Evolutionary conservation across 2,888 invertebrate species (phyloP).

Genomic region (Parnassius smintheus): DNA sequence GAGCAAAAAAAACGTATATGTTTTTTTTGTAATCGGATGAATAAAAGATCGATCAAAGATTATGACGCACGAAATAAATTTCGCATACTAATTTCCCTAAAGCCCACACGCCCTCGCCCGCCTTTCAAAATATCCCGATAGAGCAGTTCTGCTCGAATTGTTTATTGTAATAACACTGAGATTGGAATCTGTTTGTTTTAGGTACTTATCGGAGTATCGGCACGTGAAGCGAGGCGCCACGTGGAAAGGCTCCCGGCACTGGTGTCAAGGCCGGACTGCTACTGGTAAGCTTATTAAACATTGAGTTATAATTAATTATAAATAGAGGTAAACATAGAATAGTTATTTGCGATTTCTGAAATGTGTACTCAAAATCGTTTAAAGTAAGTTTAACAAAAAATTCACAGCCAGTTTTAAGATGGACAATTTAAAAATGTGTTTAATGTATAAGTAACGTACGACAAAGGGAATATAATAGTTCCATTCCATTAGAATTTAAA

Average conservation of each 20-base stretch:
- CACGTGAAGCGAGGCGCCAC: constrained; percentile 98
- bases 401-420: too few relatives aligned
- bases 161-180: constrained; percentile 8
- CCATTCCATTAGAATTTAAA: too few relatives aligned
- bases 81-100: background rate
- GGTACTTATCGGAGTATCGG: constrained; percentile 97
- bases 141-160: constrained; percentile 4
- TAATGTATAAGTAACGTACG: too few relatives aligned
- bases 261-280: constrained; percentile 88
- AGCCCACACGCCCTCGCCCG: background rate
- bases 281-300: constrained; percentile 63
- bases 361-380: too few relatives aligned
- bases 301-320: too few relatives aligned
- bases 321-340: too few relatives aligned
- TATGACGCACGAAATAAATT: constrained; percentile 11
- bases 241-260: constrained; percentile 92
- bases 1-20: too few relatives aligned
- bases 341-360: too few relatives aligned
- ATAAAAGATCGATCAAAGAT: background rate
- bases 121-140: background rate
- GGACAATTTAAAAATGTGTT: too few relatives aligned
- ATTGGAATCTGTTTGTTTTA: constrained; percentile 34
- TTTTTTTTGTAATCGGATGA: background rate
- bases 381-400: too few relatives aligned
- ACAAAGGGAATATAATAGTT: too few relatives aligned